Evolutionary conservation across 2,113 vertebrate genomes (phyloP), one percentile per base, ranked within the genome.

Genomic region (Brevimyrus niger): DNA sequence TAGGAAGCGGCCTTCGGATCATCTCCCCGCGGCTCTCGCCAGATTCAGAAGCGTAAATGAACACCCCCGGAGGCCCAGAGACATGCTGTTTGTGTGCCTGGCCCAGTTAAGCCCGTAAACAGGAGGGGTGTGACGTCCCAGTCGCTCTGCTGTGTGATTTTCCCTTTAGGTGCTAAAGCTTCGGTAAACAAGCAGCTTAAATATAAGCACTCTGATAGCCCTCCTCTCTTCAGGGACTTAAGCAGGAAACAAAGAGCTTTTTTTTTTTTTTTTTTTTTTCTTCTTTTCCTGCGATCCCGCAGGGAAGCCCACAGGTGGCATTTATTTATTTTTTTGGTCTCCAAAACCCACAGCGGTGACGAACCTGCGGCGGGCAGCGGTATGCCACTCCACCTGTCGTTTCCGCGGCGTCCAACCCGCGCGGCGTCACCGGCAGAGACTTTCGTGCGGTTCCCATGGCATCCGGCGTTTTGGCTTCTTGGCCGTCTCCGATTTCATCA

Each of bases 311-410:
- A 31, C 44, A 84, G n/a, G 86, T 46, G 0, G 53, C 76, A 88
- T n/a, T 90, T 92, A 10, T 27, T n/a, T 58, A 2, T 42, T n/a
- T 94, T 92, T 94, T 94, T 95, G 17, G 91, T 94, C 90, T 93
- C 90, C 31, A 89, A 91, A 91, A 82, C 88, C 92, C 92, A 93
- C 86, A 51, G 13, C 84, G 83, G 93, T 89, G 42, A 84, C 8
- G 35, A 17, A 42, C 35, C 2, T 76, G 73, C 0, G 13, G 35
- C 6, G 4, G 31, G 35, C 47, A 84, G 82, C 10, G 19, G 23
- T 10, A 0, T 2, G 21, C 21, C 6, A 23, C 38, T 4, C 8
- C 82, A 86, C 83, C 83, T 50, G 83, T 27, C 83, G 44, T 50
- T 9, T 86, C 44, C 1, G 9, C 10, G 46, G 42, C 35, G 27